Percentiles rank a stretch among this genome's conserved stretches.
These are phyloP conservation scores for Microcaecilia unicolor DNA, from an alignment of 2,797 vertebrate species.

Conservation along the genomic window DNA sequence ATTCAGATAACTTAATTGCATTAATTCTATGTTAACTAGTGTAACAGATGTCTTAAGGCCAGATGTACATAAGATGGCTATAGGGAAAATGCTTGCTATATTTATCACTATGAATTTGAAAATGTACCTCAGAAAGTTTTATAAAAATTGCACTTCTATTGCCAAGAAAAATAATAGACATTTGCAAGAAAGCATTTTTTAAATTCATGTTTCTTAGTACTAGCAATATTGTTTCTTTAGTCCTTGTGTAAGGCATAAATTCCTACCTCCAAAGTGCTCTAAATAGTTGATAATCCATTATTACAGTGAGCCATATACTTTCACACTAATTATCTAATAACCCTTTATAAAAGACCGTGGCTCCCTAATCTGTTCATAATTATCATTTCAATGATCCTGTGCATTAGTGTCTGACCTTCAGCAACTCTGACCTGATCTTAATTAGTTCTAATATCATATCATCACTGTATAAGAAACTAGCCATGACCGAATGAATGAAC, in stretches of 20 bases:
- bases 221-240: slow-evolving; percentile 49
- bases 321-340: slow-evolving; percentile 90
- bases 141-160: no score
- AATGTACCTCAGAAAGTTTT: no score
- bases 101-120: no score
- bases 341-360: slow-evolving; percentile 90
- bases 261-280: slow-evolving; percentile 58
- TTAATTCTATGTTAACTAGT: no score
- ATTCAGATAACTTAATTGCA: no score
- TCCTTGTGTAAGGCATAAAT: slow-evolving; percentile 64
- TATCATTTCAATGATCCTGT: slow-evolving; percentile 97
- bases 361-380: slow-evolving; percentile 99
- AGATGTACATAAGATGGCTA: no score
- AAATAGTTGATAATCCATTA: slow-evolving; percentile 80
- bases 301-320: slow-evolving; percentile 79
- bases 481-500: slow-evolving; percentile 98
- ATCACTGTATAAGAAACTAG: slow-evolving; percentile 94
- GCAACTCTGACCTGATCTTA: slow-evolving; percentile 97
- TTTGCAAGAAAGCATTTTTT: slow-evolving; percentile 7
- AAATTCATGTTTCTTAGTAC: slow-evolving; percentile 34
- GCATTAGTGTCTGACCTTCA: slow-evolving; percentile 98
- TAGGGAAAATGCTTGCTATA: no score
- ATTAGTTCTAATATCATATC: slow-evolving; percentile 97
- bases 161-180: slow-evolving; percentile 4
- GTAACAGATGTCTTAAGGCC: no score